Evolutionary conservation across 2,888 invertebrate genomes (phyloP).

Genomic region (Pseudococcus jackbeardsleyi): DNA sequence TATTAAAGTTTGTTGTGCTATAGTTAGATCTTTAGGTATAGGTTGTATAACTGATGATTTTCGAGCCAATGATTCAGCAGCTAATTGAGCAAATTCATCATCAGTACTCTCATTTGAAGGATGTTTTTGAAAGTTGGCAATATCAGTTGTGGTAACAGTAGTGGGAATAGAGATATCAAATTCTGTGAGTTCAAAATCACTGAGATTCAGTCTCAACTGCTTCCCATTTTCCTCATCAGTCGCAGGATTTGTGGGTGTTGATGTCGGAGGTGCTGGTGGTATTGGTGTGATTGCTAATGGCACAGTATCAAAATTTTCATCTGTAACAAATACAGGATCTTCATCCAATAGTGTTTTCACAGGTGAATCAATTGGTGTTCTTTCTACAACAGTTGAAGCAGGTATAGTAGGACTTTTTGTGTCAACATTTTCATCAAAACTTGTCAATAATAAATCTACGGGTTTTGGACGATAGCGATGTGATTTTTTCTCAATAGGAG

Average conservation of each 20-base stretch:
- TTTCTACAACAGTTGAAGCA: conserved; percentile 66
- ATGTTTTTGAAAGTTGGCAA: background rate
- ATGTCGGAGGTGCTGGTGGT: background rate
- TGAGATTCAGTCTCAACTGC: conserved; percentile 10
- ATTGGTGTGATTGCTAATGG: conserved; percentile 5
- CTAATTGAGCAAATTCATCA: conserved; percentile 83
- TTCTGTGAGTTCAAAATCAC: conserved; percentile 44
- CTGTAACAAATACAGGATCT: conserved; percentile 71
- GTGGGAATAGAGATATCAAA: background rate
- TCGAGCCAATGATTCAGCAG: conserved; percentile 81
- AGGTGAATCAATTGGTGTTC: conserved; percentile 69
- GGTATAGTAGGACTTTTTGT: conserved; percentile 69
- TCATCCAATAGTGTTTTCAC: conserved; percentile 78
- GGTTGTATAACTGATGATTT: conserved; percentile 72
- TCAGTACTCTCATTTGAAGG: conserved; percentile 71
- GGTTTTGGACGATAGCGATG: conserved; percentile 71
- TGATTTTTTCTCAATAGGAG: background rate
- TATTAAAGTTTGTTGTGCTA: no score
- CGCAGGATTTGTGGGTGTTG: background rate
- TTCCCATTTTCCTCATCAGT: background rate
- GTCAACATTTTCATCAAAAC: conserved; percentile 69
- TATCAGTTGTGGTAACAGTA: background rate
- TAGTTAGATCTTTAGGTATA: conserved; percentile 69
- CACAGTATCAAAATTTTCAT: background rate
- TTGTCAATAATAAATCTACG: conserved; percentile 78